Evolutionary conservation across 23 tunicate genomes (phyloP), one percentile per base, ranked within the genome.

Genomic region (Oikopleura dioica): DNA sequence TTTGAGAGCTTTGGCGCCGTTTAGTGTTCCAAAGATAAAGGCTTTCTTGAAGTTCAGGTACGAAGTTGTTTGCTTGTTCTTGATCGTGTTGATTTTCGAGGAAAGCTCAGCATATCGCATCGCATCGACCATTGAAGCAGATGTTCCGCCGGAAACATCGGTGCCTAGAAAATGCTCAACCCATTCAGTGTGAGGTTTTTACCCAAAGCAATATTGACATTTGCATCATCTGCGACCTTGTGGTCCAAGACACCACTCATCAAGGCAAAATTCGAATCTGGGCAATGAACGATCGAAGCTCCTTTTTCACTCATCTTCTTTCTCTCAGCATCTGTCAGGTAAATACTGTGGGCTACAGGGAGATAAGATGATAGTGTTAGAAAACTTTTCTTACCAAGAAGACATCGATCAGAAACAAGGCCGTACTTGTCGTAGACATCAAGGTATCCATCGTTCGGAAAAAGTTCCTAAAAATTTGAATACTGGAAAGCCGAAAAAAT

Each of bases 341-440:
- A 67, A 23, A 78, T 78, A 0, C 81, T 51, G 63, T 78, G 81
- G n/a, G 81, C 81, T n/a, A n/a, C n/a, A n/a, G n/a, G n/a, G n/a
- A n/a, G n/a, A n/a, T n/a, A n/a, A n/a, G n/a, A n/a, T n/a, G n/a
- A n/a, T n/a, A n/a, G n/a, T n/a, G n/a, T n/a, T n/a, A n/a, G n/a
- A n/a, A n/a, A n/a, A n/a, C n/a, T n/a, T n/a, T n/a, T n/a, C n/a
- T n/a, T n/a, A n/a, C n/a, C n/a, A n/a, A n/a, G n/a, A 29, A 78
- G 35, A 33, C 77, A 63, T 37, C 72, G 76, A 24, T 63, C 1
- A 35, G 59, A 36, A 36, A 78, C 35, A 2, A 78, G 35, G 0
- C 50, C 77, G n/a, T 5, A 0, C 0, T 34, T 31, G 21, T 78
- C 76, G 44, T 78, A 78, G 4, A 78, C 29, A 1, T 67, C 81